Base-by-base conservation (phyloP, 1,140 invertebrate genomes). In the Carposina sasakii region DNA sequence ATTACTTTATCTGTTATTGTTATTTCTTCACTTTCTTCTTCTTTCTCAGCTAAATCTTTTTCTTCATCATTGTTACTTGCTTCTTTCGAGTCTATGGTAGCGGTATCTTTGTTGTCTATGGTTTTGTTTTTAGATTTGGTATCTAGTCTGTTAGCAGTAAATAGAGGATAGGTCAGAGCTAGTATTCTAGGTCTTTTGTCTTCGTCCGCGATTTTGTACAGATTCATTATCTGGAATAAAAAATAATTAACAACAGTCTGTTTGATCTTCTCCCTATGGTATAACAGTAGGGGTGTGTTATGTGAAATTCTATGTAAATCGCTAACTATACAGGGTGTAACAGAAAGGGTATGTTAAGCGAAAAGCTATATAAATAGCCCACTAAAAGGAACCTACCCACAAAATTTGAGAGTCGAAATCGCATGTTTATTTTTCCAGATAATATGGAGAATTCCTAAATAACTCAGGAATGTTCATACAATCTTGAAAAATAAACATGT, bases 151-250 rank as follows among this genome's bases (percentile, higher is more conserved):
- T 42, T 54, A 1, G 67, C 57, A 3, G 59, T 58, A 40, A 81
- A 81, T n/a, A 81, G 37, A 1, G 76, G 77, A 34, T 79, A 79
- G 0, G 77, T 81, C 17, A 81, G 48, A 4, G 72, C 76, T 36
- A 81, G 54, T 19, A 81, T 68, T 48, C 67, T 57, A 4, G 77
- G 77, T 47, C 56, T 57, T 0, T 68, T 52, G 1, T 36, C 20
- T 36, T 62, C 41, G 15, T 58, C 39, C 34, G 54, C 66, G 22
- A 63, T 6, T 52, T 81, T 77, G 40, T 76, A 81, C 1, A 60
- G 30, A 24, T 67, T 53, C 74, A 81, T 76, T 10, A 81, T 68
- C 77, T 81, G 55, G 20, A 22, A 45, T 62, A 67, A 22, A 28
- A 28, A 28, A 28, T 6, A 5, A 12, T 28, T 6, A 12, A 28